Evolutionary conservation across 2,888 invertebrate species (phyloP).

Genomic region (Scaptomyza tumidula): DNA sequence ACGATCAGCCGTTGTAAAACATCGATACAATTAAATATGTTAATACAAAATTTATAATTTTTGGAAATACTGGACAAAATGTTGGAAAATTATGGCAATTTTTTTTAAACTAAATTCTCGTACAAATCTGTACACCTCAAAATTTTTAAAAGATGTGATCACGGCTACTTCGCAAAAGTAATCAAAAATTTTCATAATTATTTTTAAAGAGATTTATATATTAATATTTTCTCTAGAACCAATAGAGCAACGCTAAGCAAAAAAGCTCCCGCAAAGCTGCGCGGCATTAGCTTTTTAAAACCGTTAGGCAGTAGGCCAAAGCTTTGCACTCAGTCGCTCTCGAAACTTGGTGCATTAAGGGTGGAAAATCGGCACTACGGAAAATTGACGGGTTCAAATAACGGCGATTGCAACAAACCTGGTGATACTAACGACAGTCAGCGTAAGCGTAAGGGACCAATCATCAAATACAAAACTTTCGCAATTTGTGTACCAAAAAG

Average conservation of each 20-base stretch:
- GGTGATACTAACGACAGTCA: slow-evolving; percentile 34
- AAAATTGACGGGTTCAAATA: slow-evolving; percentile 9
- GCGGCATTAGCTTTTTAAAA: slow-evolving; percentile 59
- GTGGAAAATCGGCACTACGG: slow-evolving; percentile 55
- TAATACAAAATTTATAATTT: background rate
- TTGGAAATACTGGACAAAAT: background rate
- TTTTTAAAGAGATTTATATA: background rate
- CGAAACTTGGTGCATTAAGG: slow-evolving; percentile 67
- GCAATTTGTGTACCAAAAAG: slow-evolving; percentile 61
- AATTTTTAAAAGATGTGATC: background rate
- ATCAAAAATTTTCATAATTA: background rate
- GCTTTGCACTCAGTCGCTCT: slow-evolving; percentile 61
- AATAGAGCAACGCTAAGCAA: slow-evolving; percentile 3
- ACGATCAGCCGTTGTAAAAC: background rate
- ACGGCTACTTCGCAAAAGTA: background rate
- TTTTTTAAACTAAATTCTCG: background rate
- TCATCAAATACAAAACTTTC: slow-evolving; percentile 38
- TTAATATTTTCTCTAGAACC: slow-evolving; percentile 1
- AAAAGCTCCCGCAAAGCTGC: slow-evolving; percentile 64
- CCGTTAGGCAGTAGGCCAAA: slow-evolving; percentile 62
- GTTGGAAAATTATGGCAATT: background rate
- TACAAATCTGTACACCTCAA: background rate
- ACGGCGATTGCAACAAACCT: slow-evolving; percentile 15
- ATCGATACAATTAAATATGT: background rate
- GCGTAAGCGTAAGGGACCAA: slow-evolving; percentile 27